Conservation (phyloP, 2,797 vertebrate genomes). For the Pantherophis alleghaniensis region DNA sequence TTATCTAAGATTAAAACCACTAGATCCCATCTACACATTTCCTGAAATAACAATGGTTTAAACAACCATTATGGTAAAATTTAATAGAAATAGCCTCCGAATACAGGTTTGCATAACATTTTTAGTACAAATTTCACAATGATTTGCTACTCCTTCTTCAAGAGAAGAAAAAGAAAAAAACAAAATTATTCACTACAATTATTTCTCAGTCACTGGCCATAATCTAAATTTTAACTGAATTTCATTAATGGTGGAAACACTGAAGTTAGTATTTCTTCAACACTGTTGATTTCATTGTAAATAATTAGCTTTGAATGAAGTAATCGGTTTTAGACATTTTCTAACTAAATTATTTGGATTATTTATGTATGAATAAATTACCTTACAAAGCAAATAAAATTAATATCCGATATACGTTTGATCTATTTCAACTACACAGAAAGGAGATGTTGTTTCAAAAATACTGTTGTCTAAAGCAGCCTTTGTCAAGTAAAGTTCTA, state of each 20-base stretch:
- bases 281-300: background rate
- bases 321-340: background rate
- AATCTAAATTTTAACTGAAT: background rate
- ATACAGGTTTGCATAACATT: background rate
- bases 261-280: background rate
- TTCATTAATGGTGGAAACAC: background rate
- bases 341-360: background rate
- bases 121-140: background rate
- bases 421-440: background rate
- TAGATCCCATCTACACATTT: background rate
- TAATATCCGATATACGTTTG: background rate
- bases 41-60: background rate
- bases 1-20: background rate
- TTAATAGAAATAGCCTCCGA: constrained; percentile 1
- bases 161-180: background rate
- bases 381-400: background rate
- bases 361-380: background rate
- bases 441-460: background rate
- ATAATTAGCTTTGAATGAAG: background rate
- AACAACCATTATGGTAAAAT: background rate
- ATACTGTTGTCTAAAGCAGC: background rate
- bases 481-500: background rate
- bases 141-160: background rate
- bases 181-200: background rate
- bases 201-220: background rate